A percentile compares a stretch with the other conserved stretches of the same genome.
phyloP scores from a whole-genome alignment of 2,797 vertebrate genomes.

The Urophycis tenuis region DNA sequence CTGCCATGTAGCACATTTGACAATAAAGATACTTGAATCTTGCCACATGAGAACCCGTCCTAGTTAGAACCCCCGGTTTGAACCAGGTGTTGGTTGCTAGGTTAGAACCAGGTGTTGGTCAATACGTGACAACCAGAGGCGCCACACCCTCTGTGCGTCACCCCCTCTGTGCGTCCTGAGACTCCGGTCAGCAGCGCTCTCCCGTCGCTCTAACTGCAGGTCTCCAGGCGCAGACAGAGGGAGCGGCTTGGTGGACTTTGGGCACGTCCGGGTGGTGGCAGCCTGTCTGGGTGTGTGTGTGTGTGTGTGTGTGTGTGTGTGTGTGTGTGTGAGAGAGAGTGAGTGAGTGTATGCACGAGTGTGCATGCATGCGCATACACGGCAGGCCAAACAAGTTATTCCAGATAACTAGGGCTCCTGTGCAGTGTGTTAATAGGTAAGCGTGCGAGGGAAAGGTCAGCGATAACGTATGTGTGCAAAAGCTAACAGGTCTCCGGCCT shows the following conservation, averaged over 20 bases:
- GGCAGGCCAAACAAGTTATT: conserved; percentile 30
- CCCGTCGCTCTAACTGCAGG: too few species aligned
- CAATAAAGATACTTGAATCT: too few species aligned
- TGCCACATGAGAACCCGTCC: not conserved
- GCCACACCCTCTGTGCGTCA: not conserved
- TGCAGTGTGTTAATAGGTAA: conserved; percentile 51
- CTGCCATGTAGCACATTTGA: too few species aligned
- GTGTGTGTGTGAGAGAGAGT: too few species aligned
- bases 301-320: not conserved
- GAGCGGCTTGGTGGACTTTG: not conserved
- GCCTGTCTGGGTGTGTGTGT: not conserved
- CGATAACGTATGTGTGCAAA: not conserved
- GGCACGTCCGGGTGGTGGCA: not conserved
- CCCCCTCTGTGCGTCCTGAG: too few species aligned
- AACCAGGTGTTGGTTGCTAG: too few species aligned
- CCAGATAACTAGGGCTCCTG: conserved; percentile 38
- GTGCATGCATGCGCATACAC: not conserved
- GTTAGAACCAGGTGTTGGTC: not conserved
- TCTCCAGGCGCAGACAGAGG: not conserved
- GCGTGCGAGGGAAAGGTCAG: conserved; percentile 17
- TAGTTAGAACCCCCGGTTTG: too few species aligned
- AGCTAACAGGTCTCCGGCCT: not conserved
- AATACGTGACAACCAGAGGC: not conserved
- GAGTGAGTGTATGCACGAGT: too few species aligned
- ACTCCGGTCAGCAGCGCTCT: not conserved